A percentile compares a stretch with the other conserved stretches of the same genome.
Conservation (phyloP, 2,113 vertebrate species). For the Mixornis gularis region DNA sequence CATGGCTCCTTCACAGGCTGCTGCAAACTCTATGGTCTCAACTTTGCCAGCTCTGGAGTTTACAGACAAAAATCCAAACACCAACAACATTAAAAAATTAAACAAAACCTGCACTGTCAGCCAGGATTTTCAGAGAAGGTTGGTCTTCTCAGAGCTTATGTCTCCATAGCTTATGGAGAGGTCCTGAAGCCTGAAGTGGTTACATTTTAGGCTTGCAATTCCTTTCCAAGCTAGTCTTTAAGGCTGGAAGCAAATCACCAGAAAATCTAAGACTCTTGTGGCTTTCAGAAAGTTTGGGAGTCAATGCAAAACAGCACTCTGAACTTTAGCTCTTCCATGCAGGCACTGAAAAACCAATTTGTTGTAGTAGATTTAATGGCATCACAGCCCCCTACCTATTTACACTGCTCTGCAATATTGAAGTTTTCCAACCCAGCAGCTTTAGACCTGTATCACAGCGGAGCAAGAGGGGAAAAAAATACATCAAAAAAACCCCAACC, state of each 20-base stretch:
- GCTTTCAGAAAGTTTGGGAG: background rate
- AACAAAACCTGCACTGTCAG: background rate
- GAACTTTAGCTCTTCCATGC: background rate
- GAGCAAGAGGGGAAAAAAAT: background rate
- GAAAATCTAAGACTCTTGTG: background rate
- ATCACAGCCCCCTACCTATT: background rate
- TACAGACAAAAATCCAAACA: background rate
- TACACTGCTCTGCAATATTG: background rate
- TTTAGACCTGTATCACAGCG: background rate
- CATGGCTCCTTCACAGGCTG: fast-evolving
- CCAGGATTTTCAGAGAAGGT: background rate
- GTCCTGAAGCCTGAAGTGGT: background rate
- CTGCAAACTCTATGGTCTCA: background rate
- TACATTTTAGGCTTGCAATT: background rate
- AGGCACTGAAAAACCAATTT: background rate
- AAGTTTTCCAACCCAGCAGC: background rate
- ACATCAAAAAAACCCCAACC: background rate
- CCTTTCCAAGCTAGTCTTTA: background rate
- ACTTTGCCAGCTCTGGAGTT: background rate
- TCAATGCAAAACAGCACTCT: background rate
- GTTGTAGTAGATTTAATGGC: background rate
- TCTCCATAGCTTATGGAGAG: background rate
- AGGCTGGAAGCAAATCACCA: background rate
- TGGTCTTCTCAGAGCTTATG: background rate
- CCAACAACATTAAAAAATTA: background rate